Evolutionary conservation across 2,113 vertebrate species (phyloP).

Genomic region (Calyptommatus sinebrachiatus): DNA sequence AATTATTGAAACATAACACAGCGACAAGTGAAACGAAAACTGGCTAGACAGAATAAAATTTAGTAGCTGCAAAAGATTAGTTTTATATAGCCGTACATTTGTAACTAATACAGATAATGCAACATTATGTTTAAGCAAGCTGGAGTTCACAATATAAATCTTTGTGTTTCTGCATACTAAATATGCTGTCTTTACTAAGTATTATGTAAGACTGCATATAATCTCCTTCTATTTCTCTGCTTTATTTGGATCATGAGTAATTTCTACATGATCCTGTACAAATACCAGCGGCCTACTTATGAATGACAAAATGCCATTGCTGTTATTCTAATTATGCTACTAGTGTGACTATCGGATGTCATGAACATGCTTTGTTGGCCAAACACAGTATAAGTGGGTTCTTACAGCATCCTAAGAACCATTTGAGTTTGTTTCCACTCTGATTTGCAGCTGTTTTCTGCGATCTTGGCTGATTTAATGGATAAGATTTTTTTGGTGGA

Average conservation of each 20-base stretch:
- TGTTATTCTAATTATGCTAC: slow-evolving; percentile 15
- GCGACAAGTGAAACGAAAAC: no score
- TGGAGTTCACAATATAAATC: neutral
- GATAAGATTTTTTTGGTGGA: no score
- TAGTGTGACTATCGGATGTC: slow-evolving; percentile 13
- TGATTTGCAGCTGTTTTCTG: neutral
- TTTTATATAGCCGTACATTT: neutral
- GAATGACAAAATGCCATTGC: neutral
- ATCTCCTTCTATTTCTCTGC: neutral
- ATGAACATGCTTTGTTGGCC: neutral
- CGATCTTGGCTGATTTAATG: neutral
- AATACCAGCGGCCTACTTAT: neutral
- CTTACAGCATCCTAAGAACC: neutral
- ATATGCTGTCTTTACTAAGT: no score
- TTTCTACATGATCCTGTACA: neutral
- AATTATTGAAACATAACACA: no score
- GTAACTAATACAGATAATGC: neutral
- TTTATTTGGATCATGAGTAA: neutral
- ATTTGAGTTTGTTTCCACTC: neutral
- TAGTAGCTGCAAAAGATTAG: no score
- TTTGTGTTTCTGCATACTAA: neutral
- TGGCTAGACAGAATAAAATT: neutral
- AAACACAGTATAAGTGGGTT: slow-evolving; percentile 2
- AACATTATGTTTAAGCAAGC: neutral
- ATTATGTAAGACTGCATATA: no score